These are phyloP conservation scores for Plemyria rubiginata DNA, from an alignment of 2,888 invertebrate genomes.

Conservation along the genomic window DNA sequence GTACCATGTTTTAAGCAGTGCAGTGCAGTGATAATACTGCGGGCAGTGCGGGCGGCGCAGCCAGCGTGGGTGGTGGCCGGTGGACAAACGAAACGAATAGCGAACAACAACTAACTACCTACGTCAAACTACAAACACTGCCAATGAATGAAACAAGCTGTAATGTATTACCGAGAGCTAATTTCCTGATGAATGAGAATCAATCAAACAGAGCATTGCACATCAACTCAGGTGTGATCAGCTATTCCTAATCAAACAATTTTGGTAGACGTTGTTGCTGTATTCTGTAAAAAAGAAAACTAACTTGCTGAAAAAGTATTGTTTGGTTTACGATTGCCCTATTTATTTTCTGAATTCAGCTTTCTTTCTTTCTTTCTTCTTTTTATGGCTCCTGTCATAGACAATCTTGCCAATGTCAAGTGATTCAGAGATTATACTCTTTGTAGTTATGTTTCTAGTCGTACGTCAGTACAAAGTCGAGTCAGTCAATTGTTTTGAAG, in stretches of 20 bases:
- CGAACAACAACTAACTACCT: constrained; percentile 58
- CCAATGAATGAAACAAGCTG: constrained; percentile 47
- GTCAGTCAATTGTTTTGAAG: too few relatives aligned
- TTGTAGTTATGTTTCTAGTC: too few relatives aligned
- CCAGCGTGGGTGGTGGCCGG: constrained; percentile 11
- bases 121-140: constrained; percentile 45
- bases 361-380: too few relatives aligned
- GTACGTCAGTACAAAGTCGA: too few relatives aligned
- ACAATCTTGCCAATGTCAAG: too few relatives aligned
- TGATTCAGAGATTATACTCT: too few relatives aligned
- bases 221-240: constrained; percentile 6
- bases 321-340: too few relatives aligned
- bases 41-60: constrained; percentile 37
- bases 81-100: constrained; percentile 39
- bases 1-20: constrained; percentile 59
- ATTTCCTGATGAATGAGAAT: constrained; percentile 43
- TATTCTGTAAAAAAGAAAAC: too few relatives aligned
- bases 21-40: constrained; percentile 39
- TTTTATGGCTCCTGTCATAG: too few relatives aligned
- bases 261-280: too few relatives aligned
- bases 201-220: constrained; percentile 37
- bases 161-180: constrained; percentile 56
- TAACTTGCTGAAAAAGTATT: too few relatives aligned
- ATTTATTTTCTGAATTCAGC: too few relatives aligned
- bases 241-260: not conserved